Evolutionary conservation across 2,797 vertebrate species (phyloP), one percentile per base, ranked within the genome.

Genomic region (Meda fulgida): DNA sequence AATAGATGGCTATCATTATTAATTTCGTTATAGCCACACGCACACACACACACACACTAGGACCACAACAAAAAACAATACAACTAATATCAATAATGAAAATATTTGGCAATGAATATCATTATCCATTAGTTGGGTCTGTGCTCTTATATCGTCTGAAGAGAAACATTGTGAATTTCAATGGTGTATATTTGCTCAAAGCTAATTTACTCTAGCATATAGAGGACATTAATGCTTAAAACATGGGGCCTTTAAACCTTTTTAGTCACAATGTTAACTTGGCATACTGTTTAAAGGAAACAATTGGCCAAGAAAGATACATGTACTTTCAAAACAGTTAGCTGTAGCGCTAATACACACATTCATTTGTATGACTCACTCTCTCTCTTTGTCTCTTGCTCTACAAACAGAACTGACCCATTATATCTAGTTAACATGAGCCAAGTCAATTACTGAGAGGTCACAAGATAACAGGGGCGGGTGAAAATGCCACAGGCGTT

Each of bases 351-450:
- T 10, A 69, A 69, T 23, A 69, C 71, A 75, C 29, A 31, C 5
- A 38, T 76, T 11, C 13, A 1, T 76, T 38, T 38, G 11, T 16
- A 60, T 80, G 36, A 48, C 14, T 48, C 46, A 14, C 43, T 5
- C 43, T 82, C 53, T 65, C 34, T 73, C 34, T 89, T 55, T 84
- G 26, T 83, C 43, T 76, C 9, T 43, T 26, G 36, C 79, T 40
- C 36, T 65, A 40, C 86, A 85, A 84, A 86, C 88, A 75, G 85
- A 83, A 88, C 83, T 86, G 88, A 91, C 89, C 79, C 78, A 85
- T 87, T 90, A 87, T 90, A 85, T 87, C 87, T 51, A 10, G 80
- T 83, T 84, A 86, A 91, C 91, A 89, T 75, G 80, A 67, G 78
- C 86, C 86, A 75, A 85, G 83, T 85, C 71, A 87, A 85, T 89